Conservation (phyloP, 2,797 vertebrate genomes). For the Cygnus olor region DNA sequence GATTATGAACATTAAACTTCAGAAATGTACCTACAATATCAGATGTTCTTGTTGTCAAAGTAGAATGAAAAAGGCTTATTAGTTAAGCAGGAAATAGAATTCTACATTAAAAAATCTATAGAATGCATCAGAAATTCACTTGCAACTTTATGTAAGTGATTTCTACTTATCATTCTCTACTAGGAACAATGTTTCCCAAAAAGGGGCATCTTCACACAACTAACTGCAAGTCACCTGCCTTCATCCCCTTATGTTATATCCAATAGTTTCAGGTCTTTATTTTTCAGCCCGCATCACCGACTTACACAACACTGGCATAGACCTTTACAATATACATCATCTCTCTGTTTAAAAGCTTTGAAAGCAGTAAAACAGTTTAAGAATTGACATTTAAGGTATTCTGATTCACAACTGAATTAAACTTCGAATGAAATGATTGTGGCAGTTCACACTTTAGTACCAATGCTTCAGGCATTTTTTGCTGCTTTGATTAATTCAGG, state of each 20-base stretch:
- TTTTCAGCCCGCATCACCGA: neutral
- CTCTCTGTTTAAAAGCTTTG: neutral
- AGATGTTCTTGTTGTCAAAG: conserved; percentile 25
- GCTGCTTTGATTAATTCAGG: neutral
- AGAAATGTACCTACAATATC: neutral
- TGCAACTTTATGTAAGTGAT: neutral
- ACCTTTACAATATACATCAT: neutral
- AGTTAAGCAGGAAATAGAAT: neutral
- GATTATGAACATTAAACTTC: neutral
- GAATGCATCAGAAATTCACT: neutral
- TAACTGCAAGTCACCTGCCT: neutral
- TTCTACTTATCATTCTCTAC: neutral
- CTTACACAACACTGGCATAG: neutral
- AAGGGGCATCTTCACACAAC: neutral
- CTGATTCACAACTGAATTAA: conserved; percentile 17
- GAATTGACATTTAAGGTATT: neutral
- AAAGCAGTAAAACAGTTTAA: neutral
- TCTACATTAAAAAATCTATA: neutral
- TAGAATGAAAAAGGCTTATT: neutral
- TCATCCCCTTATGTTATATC: neutral
- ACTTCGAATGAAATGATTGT: neutral
- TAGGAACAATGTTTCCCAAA: neutral
- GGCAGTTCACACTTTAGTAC: conserved; percentile 5
- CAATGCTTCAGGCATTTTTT: neutral
- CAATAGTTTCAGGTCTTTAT: neutral